phyloP scores from a whole-genome alignment of 2,888 invertebrate species.

The Ochlodes sylvanus region DNA sequence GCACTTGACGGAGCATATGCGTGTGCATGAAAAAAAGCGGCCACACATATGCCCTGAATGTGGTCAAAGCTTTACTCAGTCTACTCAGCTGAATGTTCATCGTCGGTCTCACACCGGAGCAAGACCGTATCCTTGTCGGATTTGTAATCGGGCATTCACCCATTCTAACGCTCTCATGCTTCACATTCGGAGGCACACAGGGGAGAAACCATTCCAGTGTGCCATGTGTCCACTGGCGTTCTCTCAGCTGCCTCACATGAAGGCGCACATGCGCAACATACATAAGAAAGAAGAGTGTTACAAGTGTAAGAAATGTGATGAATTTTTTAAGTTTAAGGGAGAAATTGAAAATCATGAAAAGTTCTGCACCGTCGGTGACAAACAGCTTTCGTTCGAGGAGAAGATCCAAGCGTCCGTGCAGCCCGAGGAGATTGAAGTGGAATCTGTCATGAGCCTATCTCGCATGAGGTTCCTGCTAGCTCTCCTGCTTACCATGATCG shows the following conservation, averaged over 20 bases:
- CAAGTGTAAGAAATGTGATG: slow-evolving; percentile 89
- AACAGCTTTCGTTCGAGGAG: slow-evolving; percentile 58
- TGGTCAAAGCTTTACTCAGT: slow-evolving; percentile 92
- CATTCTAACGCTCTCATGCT: slow-evolving; percentile 94
- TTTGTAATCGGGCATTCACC: slow-evolving; percentile 91
- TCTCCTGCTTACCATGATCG: slow-evolving; percentile 92
- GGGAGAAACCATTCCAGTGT: slow-evolving; percentile 92
- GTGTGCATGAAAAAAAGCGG: slow-evolving; percentile 90
- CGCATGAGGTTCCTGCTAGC: slow-evolving; percentile 92
- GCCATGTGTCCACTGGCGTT: slow-evolving; percentile 89
- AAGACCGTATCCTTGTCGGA: slow-evolving; percentile 92
- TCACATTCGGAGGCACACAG: slow-evolving; percentile 93
- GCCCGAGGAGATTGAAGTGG: slow-evolving; percentile 69
- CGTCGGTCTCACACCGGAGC: slow-evolving; percentile 94
- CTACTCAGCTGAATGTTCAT: slow-evolving; percentile 93
- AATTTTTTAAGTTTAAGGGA: slow-evolving; percentile 91
- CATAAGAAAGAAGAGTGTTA: slow-evolving; percentile 92
- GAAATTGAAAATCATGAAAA: slow-evolving; percentile 88
- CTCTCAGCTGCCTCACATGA: slow-evolving; percentile 93
- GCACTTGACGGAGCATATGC: slow-evolving; percentile 92
- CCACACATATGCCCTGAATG: slow-evolving; percentile 92
- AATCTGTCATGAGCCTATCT: slow-evolving; percentile 87
- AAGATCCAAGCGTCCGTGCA: slow-evolving; percentile 57
- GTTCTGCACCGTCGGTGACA: slow-evolving; percentile 68
- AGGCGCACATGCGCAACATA: slow-evolving; percentile 94